A percentile compares a stretch with the other conserved stretches of the same genome.
phyloP scores from a whole-genome alignment of 2,888 invertebrate species.

The Aethes cnicana region DNA sequence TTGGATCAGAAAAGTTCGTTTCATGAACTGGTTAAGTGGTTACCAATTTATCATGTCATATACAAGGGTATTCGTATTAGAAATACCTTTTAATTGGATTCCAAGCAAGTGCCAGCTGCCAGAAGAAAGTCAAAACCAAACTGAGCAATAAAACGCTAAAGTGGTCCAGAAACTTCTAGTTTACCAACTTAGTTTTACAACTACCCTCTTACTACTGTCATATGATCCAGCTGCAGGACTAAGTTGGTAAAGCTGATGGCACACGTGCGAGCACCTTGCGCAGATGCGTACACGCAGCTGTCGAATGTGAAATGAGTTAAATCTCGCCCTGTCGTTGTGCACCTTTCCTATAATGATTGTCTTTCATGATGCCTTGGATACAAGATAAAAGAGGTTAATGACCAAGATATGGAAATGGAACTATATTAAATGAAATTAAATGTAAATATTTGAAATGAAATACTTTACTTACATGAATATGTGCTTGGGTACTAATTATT shows the following conservation, averaged over 20 bases:
- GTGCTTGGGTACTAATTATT: too few relatives aligned
- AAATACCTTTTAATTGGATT: slow-evolving; percentile 5
- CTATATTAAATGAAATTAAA: too few relatives aligned
- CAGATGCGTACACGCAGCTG: slow-evolving; percentile 11
- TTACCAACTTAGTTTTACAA: slow-evolving; percentile 25
- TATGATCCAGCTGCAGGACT: not conserved
- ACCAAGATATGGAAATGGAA: not conserved
- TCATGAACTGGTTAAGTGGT: too few relatives aligned
- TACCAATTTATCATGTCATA: too few relatives aligned
- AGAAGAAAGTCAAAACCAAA: slow-evolving; percentile 10
- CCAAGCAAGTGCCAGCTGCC: slow-evolving; percentile 6
- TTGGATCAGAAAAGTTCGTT: too few relatives aligned
- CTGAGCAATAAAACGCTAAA: not conserved
- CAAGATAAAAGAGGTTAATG: too few relatives aligned
- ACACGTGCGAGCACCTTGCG: slow-evolving; percentile 14
- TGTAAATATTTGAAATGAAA: too few relatives aligned
- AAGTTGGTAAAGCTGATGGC: slow-evolving; percentile 8
- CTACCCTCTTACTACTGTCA: slow-evolving; percentile 41
- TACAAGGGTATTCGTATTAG: too few relatives aligned
- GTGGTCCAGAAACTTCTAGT: slow-evolving; percentile 6
- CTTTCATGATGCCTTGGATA: slow-evolving; percentile 2
- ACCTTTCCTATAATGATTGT: slow-evolving; percentile 8
- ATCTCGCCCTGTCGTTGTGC: slow-evolving; percentile 10
- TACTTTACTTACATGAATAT: too few relatives aligned
- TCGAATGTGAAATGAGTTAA: slow-evolving; percentile 13